These are phyloP conservation scores for Rhizomys pruinosus DNA, from an alignment of 2,113 vertebrate species.

Conservation along the genomic window DNA sequence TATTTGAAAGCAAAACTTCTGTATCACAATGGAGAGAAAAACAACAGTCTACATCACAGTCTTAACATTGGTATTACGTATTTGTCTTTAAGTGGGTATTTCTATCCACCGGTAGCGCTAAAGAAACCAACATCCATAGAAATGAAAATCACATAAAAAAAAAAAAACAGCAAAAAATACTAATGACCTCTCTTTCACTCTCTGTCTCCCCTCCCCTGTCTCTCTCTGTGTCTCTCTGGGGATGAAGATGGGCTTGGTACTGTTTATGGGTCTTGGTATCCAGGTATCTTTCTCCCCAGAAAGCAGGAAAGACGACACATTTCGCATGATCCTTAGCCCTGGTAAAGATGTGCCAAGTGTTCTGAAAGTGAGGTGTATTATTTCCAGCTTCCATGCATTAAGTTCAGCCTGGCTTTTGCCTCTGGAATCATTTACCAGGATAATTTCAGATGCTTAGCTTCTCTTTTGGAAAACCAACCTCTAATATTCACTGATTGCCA, in stretches of 20 bases:
- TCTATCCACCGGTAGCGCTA: slow-evolving; percentile 48
- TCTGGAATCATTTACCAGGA: slow-evolving; percentile 23
- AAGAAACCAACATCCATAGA: slow-evolving; percentile 43
- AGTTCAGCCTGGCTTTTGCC: slow-evolving; percentile 19
- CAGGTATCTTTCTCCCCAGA: neutral
- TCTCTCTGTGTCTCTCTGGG: neutral
- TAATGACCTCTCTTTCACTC: neutral
- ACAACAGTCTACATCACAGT: neutral
- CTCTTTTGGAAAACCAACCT: neutral
- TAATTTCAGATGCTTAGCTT: neutral
- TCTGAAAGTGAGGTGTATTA: neutral
- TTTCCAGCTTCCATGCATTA: neutral
- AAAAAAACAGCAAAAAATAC: slow-evolving; percentile 17
- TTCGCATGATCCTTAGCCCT: neutral
- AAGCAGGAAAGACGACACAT: neutral
- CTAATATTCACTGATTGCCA: neutral
- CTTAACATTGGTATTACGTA: slow-evolving; percentile 52
- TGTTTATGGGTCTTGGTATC: neutral
- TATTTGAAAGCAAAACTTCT: slow-evolving; percentile 47
- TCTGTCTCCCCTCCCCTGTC: neutral
- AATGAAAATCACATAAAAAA: slow-evolving; percentile 54
- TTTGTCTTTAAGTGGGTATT: slow-evolving; percentile 62
- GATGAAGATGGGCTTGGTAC: neutral
- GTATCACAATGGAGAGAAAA: neutral
- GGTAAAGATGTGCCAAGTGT: neutral